These are phyloP conservation scores for Rhopalosiphum nymphaeae DNA, from an alignment of 2,888 invertebrate species.

Conservation along the genomic window DNA sequence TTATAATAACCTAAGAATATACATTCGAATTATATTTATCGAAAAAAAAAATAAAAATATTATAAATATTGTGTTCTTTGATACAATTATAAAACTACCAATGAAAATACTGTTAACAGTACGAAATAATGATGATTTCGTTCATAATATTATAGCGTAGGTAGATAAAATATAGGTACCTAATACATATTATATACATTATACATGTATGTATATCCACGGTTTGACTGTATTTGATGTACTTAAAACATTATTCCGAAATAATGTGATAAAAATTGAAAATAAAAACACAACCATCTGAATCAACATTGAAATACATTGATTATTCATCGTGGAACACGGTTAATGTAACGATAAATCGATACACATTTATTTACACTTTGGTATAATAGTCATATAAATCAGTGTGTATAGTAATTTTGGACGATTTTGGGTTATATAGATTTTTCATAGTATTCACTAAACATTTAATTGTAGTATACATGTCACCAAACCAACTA, in stretches of 20 bases:
- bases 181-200: not conserved
- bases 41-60: too few relatives aligned
- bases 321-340: not conserved
- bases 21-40: too few relatives aligned
- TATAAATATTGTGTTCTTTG: not conserved
- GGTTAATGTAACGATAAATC: not conserved
- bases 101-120: not conserved
- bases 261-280: not conserved
- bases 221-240: not conserved
- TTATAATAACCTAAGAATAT: not conserved
- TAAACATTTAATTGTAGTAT: not conserved
- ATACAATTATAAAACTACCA: not conserved
- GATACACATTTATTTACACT: not conserved
- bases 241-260: not conserved
- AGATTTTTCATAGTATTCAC: not conserved
- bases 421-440: not conserved
- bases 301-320: not conserved
- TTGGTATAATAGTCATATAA: not conserved
- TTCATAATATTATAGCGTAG: not conserved
- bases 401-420: not conserved
- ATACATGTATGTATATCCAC: not conserved
- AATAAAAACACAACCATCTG: not conserved
- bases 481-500: not conserved
- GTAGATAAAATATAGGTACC: not conserved
- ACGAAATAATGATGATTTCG: not conserved